Conservation (phyloP, 1,140 invertebrate species). For the Drosophila seguyi region DNA sequence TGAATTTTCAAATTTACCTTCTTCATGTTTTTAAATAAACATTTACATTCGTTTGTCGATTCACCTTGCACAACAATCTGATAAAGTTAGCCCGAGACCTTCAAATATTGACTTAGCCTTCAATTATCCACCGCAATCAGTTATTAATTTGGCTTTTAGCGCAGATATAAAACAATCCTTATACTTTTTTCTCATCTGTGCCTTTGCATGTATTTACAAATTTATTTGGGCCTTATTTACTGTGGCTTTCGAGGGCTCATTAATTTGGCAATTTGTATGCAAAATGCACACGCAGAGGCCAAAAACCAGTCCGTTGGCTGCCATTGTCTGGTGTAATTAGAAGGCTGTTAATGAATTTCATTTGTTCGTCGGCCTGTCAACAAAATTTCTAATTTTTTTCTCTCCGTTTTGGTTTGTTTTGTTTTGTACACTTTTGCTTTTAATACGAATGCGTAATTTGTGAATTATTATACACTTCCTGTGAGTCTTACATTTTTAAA, state of each 20-base stretch:
- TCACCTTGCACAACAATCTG: background rate
- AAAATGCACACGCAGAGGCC: slow-evolving; percentile 70
- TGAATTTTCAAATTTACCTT: background rate
- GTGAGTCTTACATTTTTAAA: background rate
- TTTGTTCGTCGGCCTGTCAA: slow-evolving; percentile 65
- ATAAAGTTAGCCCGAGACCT: no score
- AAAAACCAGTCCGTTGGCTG: slow-evolving; percentile 45
- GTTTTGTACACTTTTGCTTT: slow-evolving; percentile 53
- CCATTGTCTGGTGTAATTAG: slow-evolving; percentile 79
- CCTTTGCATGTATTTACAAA: slow-evolving; percentile 42
- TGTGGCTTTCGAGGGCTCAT: slow-evolving; percentile 59
- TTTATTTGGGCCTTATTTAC: slow-evolving; percentile 59
- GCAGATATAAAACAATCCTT: slow-evolving; percentile 1
- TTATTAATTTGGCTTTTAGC: slow-evolving; percentile 42
- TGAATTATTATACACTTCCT: slow-evolving; percentile 8
- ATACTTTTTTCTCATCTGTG: background rate
- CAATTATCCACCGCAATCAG: slow-evolving; percentile 52
- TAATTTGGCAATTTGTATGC: slow-evolving; percentile 83
- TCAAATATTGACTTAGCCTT: slow-evolving; percentile 15
- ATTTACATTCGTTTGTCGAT: background rate
- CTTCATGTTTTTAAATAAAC: background rate
- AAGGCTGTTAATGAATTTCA: slow-evolving; percentile 81
- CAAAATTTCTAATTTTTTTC: slow-evolving; percentile 42
- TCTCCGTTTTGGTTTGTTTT: slow-evolving; percentile 15
- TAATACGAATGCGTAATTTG: slow-evolving; percentile 49